Evolutionary conservation across 2,888 invertebrate species (phyloP).

Genomic region (Hydrotaea cyrtoneurina): DNA sequence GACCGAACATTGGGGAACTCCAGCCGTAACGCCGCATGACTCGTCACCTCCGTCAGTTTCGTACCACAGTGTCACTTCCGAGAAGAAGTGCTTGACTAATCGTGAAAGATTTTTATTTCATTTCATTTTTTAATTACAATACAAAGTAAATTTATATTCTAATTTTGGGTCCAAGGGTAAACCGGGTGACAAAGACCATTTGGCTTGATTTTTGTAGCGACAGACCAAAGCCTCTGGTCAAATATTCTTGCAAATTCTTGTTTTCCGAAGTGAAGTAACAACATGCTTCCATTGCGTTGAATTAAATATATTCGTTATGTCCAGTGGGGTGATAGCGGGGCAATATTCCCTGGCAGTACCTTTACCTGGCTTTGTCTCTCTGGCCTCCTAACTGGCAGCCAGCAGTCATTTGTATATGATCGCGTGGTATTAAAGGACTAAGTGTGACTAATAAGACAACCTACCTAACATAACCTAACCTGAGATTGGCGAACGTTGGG

Average conservation of each 20-base stretch:
- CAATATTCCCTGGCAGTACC: background rate
- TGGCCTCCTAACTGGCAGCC: too few relatives aligned
- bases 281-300: background rate
- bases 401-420: too few relatives aligned
- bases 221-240: too few relatives aligned
- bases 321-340: background rate
- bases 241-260: background rate
- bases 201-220: too few relatives aligned
- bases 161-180: too few relatives aligned
- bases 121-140: background rate
- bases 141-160: too few relatives aligned
- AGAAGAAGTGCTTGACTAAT: background rate
- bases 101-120: too few relatives aligned
- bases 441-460: too few relatives aligned
- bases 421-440: too few relatives aligned
- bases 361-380: background rate
- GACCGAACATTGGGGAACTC: background rate
- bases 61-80: background rate
- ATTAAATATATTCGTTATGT: background rate
- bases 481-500: too few relatives aligned
- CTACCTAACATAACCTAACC: too few relatives aligned
- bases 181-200: too few relatives aligned
- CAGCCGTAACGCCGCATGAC: background rate
- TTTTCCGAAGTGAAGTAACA: background rate
- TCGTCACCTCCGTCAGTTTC: background rate